A percentile compares a stretch with the other conserved stretches of the same genome.
These are phyloP conservation scores for Tokudaia muenninki DNA, from an alignment of 2,797 vertebrate species.

Conservation along the genomic window DNA sequence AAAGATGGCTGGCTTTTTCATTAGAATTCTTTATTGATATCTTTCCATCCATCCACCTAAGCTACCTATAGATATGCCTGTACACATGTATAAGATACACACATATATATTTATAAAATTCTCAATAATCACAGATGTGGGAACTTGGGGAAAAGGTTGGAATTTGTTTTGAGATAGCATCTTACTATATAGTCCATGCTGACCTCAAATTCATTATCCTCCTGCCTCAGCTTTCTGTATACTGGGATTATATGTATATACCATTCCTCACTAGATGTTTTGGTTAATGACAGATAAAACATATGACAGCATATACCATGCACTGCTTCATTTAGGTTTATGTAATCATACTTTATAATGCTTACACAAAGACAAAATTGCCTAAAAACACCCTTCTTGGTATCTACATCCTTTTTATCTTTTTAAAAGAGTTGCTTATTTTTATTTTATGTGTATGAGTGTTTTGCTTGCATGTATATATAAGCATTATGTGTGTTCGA, in stretches of 20 bases:
- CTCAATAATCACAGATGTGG: neutral
- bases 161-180: neutral
- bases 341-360: neutral
- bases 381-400: neutral
- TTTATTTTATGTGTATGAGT: neutral
- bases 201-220: neutral
- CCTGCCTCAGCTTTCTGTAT: neutral
- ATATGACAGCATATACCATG: neutral
- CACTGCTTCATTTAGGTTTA: neutral
- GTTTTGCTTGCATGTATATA: neutral
- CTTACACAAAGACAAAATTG: neutral
- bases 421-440: neutral
- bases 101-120: neutral
- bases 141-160: neutral
- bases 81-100: neutral
- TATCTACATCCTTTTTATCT: neutral
- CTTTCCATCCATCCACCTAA: neutral
- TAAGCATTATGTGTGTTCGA: neutral
- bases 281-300: neutral
- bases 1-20: neutral
- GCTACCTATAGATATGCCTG: neutral
- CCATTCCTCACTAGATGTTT: neutral
- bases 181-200: neutral
- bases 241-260: neutral
- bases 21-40: neutral